These are phyloP conservation scores for Drosophila histrio DNA, from an alignment of 2,888 invertebrate genomes.

Conservation along the genomic window DNA sequence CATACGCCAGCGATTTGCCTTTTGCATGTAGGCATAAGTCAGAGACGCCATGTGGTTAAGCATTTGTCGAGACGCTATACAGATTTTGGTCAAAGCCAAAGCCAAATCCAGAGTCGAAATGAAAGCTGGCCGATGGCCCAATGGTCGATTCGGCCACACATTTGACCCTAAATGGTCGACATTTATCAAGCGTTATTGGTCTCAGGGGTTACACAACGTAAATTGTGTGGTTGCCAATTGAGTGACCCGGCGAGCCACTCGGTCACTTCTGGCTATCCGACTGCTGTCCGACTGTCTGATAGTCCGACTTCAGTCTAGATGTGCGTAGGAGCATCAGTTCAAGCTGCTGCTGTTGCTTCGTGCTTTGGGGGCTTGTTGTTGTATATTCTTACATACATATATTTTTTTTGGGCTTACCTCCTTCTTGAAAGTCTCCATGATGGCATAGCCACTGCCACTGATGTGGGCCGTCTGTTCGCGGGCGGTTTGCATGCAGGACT, in stretches of 20 bases:
- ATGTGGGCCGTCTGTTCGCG: constrained; percentile 56
- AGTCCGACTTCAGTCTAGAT: constrained; percentile 7
- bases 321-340: constrained; percentile 35
- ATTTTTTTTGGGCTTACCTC: constrained; percentile 68
- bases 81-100: constrained; percentile 34
- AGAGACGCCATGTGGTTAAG: constrained; percentile 57
- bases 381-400: constrained; percentile 9
- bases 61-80: constrained; percentile 26
- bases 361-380: constrained; percentile 15
- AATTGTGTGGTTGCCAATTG: constrained; percentile 81
- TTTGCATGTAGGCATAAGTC: constrained; percentile 56
- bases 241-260: constrained; percentile 66
- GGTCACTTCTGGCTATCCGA: constrained; percentile 35
- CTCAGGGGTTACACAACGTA: constrained; percentile 79
- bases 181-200: constrained; percentile 82
- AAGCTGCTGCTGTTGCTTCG: constrained; percentile 12
- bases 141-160: constrained; percentile 61
- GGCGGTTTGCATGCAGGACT: constrained; percentile 64
- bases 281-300: constrained; percentile 23
- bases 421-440: constrained; percentile 82
- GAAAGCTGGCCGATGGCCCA: constrained; percentile 24
- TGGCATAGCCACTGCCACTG: constrained; percentile 73
- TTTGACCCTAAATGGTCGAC: constrained; percentile 80
- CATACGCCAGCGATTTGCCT: constrained; percentile 68
- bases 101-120: constrained; percentile 2